Base-by-base conservation (phyloP, 2,113 vertebrate species). In the Macquaria australasica region DNA sequence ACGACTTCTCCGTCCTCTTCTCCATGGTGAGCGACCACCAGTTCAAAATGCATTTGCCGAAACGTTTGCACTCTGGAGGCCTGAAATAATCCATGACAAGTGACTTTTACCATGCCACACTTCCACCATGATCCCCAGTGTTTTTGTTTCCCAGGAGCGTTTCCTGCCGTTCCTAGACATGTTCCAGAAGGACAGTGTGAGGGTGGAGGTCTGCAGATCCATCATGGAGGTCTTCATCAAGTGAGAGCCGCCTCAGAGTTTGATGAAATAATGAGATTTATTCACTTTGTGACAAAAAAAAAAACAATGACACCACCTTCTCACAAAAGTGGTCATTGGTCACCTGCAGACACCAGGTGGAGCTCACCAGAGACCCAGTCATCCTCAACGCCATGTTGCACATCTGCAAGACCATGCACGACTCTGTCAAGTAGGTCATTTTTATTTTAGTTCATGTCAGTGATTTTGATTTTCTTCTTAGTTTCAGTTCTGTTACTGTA, bases 181-280 rank as follows among this genome's bases (percentile, higher is more conserved):
- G 98, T 99, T 99, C 93, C 98, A 99, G 91, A 99, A 99, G 85
- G 98, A 99, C 89, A 97, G 95, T 10, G 98, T 99, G 73, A 96
- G 97, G 84, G 98, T 99, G 75, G 98, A 98, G 83, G 97, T 99
- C 83, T 99, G 98, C 93, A 97, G 97, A 73, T 96, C 95, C 92
- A 98, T 99, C 93, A 99, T 98, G 98, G 98, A 99, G 81, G 96
- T 97, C 88, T 99, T 99, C 87, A 98, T 99, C 92, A 98, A 96
- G 98, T 98, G 93, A 94, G 97, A 60, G 45, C 8, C 43, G 3
- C 71, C 8, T 20, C 39, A 23, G 20, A 43, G 45, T 48, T n/a
- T 18, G 11, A 16, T 56, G 8, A 23, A 41, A 55, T 55, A n/a
- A 0, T 21, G 9, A 20, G 0, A 60, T 12, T 14, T 23, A 2